These are phyloP conservation scores for Hystrix brachyura DNA, from an alignment of 2,113 vertebrate species.

Conservation along the genomic window DNA sequence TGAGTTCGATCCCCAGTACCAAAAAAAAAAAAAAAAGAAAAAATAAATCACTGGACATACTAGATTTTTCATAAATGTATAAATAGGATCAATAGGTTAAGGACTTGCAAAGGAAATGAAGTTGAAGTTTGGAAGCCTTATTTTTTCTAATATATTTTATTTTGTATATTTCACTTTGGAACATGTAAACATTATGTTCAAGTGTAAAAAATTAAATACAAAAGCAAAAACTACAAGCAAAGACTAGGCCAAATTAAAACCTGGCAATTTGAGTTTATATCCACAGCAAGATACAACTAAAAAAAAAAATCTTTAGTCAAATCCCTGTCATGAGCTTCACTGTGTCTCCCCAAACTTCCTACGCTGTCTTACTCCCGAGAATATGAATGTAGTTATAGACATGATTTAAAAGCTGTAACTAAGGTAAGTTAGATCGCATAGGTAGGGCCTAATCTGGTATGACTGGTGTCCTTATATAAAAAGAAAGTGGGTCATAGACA, in stretches of 20 bases:
- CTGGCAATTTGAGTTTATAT: background rate
- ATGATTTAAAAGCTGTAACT: background rate
- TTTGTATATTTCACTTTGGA: background rate
- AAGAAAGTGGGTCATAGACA: no score
- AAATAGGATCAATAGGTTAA: background rate
- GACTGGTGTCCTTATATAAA: background rate
- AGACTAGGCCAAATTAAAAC: background rate
- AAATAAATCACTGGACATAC: background rate
- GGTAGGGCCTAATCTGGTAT: background rate
- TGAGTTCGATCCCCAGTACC: no score
- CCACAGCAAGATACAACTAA: background rate
- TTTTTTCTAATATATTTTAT: background rate
- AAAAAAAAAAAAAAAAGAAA: no score
- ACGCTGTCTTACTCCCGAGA: background rate
- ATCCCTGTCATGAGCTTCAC: background rate
- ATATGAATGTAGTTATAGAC: background rate
- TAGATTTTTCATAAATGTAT: background rate
- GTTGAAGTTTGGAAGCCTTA: background rate
- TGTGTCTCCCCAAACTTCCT: background rate
- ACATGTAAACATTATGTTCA: background rate
- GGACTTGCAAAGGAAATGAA: background rate
- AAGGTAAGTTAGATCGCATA: background rate
- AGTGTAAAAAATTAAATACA: conserved; percentile 12
- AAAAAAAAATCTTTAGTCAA: background rate
- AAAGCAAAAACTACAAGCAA: background rate